These are phyloP conservation scores for Podarcis cretensis DNA, from an alignment of 2,113 vertebrate genomes.

Conservation along the genomic window DNA sequence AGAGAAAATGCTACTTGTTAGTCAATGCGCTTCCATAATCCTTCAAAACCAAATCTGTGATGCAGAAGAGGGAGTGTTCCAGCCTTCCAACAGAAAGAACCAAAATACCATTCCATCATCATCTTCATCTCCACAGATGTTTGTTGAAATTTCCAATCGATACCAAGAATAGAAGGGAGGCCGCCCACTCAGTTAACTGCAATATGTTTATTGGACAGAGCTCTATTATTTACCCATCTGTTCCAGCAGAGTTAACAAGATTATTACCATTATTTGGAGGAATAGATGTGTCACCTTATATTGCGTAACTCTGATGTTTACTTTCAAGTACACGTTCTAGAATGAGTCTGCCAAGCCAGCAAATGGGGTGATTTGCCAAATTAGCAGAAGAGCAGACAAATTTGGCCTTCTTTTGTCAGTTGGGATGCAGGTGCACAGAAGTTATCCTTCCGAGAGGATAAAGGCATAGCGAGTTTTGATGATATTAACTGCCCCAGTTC, in stretches of 20 bases:
- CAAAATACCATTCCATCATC: neutral
- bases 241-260: slow-evolving; percentile 41
- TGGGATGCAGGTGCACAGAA: neutral
- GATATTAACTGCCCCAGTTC: neutral
- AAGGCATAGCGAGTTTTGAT: slow-evolving; percentile 4
- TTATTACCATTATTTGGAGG: slow-evolving; percentile 32
- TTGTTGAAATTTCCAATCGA: slow-evolving; percentile 39
- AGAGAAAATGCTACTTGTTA: neutral
- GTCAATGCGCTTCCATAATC: neutral
- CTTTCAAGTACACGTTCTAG: neutral
- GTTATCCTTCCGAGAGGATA: neutral
- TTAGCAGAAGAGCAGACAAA: slow-evolving; percentile 35
- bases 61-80: neutral
- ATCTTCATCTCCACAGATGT: neutral
- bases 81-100: neutral
- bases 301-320: slow-evolving; percentile 16
- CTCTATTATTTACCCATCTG: slow-evolving; percentile 47
- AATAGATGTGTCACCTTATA: neutral
- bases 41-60: neutral
- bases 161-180: neutral
- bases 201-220: slow-evolving; percentile 20
- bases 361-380: neutral
- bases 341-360: neutral
- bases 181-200: slow-evolving; percentile 35
- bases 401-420: neutral